Evolutionary conservation across 1,140 invertebrate genomes (phyloP).

Genomic region (Heterodera schachtii): DNA sequence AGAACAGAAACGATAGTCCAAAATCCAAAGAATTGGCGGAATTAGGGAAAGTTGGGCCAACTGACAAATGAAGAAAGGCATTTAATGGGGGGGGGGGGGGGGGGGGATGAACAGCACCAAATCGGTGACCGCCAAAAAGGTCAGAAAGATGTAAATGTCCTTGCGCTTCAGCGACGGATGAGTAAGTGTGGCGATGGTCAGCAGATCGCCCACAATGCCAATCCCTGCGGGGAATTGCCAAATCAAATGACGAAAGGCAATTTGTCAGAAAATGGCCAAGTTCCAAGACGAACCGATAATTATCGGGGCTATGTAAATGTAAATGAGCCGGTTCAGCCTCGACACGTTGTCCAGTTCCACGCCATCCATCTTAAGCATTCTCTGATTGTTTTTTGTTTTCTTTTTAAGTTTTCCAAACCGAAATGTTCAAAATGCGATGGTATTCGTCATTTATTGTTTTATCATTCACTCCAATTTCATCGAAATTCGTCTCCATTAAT

Average conservation of each 20-base stretch:
- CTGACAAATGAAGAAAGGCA: slow-evolving; percentile 40
- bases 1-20: slow-evolving; percentile 60
- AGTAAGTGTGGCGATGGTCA: slow-evolving; percentile 54
- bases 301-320: slow-evolving; percentile 62
- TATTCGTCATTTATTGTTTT: too few relatives aligned
- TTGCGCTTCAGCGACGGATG: slow-evolving; percentile 51
- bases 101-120: slow-evolving; percentile 45
- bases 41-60: slow-evolving; percentile 64
- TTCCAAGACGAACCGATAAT: slow-evolving; percentile 47
- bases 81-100: neutral
- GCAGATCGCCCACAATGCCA: slow-evolving; percentile 54
- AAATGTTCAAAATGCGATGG: neutral
- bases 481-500: neutral
- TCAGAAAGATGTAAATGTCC: slow-evolving; percentile 65
- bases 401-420: neutral
- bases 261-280: slow-evolving; percentile 49
- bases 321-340: slow-evolving; percentile 55
- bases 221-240: slow-evolving; percentile 37
- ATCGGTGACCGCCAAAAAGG: slow-evolving; percentile 63
- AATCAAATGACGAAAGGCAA: slow-evolving; percentile 1
- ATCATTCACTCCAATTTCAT: neutral
- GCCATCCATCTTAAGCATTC: neutral
- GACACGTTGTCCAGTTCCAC: slow-evolving; percentile 37
- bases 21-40: slow-evolving; percentile 63
- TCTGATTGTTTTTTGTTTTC: too few relatives aligned